These are phyloP conservation scores for Mesodorylaimus sp. DNA, from an alignment of 2,888 invertebrate genomes.

Conservation along the genomic window DNA sequence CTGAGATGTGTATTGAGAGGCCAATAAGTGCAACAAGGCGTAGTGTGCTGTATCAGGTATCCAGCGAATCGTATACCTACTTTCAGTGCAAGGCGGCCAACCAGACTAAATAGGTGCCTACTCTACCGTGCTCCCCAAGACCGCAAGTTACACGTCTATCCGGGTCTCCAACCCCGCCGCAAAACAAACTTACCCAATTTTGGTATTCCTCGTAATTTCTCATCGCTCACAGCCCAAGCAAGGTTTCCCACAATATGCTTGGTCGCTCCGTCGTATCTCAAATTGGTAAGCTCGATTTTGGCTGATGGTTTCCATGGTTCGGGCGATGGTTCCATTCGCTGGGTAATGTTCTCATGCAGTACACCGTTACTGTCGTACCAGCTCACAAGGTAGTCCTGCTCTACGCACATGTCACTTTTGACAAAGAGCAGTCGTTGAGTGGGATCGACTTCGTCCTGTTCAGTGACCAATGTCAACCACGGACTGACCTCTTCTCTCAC, in stretches of 20 bases:
- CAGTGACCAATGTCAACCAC: not conserved
- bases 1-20: too few species aligned
- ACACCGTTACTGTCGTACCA: not conserved
- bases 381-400: not conserved
- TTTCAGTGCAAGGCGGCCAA: too few species aligned
- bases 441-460: not conserved
- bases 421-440: too few species aligned
- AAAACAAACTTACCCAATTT: too few species aligned
- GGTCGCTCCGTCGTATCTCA: not conserved
- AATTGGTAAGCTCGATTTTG: not conserved
- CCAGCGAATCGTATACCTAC: too few species aligned
- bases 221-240: not conserved
- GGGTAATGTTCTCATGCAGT: not conserved
- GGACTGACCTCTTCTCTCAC: not conserved
- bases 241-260: not conserved
- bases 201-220: too few species aligned
- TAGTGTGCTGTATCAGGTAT: too few species aligned
- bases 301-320: not conserved
- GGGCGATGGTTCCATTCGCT: not conserved
- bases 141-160: too few species aligned
- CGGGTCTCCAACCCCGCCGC: too few species aligned
- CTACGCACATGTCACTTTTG: not conserved
- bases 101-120: too few species aligned
- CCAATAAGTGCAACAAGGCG: too few species aligned
- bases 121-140: too few species aligned